These are phyloP conservation scores for Poeciliopsis prolifica DNA, from an alignment of 2,113 vertebrate genomes.

Conservation along the genomic window DNA sequence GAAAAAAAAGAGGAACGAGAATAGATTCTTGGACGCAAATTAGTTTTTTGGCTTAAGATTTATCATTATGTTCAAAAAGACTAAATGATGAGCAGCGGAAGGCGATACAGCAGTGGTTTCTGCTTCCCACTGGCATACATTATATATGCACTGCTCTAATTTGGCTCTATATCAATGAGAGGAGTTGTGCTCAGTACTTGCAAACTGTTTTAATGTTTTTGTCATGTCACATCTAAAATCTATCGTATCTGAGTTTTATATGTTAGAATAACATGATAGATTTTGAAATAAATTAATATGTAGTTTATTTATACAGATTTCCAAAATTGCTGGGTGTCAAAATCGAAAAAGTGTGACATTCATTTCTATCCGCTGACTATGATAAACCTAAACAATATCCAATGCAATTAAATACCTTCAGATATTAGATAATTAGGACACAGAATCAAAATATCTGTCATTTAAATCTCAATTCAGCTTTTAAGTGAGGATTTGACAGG, in stretches of 20 bases:
- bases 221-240: neutral
- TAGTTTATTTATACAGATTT: neutral
- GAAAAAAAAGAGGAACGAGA: neutral
- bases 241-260: neutral
- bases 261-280: too few species aligned
- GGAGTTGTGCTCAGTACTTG: neutral
- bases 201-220: neutral
- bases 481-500: neutral
- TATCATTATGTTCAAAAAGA: constrained; percentile 27
- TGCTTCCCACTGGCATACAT: constrained; percentile 8
- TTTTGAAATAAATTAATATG: too few species aligned
- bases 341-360: neutral
- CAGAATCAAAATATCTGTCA: neutral
- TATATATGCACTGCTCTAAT: constrained; percentile 11
- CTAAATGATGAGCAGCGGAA: constrained; percentile 23
- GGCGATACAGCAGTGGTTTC: neutral
- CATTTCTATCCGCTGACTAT: neutral
- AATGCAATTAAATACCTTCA: neutral
- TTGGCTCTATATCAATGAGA: neutral
- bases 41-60: constrained; percentile 8
- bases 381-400: neutral
- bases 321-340: neutral
- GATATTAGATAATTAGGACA: neutral
- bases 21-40: neutral
- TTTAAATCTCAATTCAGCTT: neutral